Evolutionary conservation across 2,113 vertebrate species (phyloP).

Genomic region (Heterocephalus glaber): DNA sequence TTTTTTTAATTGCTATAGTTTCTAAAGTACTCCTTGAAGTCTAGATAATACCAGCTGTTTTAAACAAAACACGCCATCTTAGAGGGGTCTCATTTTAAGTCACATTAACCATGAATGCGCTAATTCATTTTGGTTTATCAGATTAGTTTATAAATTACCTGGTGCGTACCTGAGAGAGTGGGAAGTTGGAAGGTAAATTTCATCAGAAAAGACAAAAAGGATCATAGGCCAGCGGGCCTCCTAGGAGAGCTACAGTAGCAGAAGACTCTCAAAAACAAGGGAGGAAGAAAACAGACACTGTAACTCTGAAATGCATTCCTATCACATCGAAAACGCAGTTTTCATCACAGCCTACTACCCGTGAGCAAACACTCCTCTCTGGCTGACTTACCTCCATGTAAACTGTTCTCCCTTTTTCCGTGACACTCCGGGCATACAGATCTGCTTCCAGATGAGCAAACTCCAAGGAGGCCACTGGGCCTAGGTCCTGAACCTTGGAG

Average conservation of each 20-base stretch:
- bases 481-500: neutral
- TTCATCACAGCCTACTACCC: neutral
- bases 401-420: neutral
- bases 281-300: neutral
- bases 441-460: neutral
- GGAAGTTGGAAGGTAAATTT: neutral
- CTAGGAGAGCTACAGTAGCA: neutral
- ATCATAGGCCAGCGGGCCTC: neutral
- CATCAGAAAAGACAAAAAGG: neutral
- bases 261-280: neutral
- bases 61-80: conserved; percentile 45
- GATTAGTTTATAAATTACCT: conserved; percentile 52
- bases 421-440: neutral
- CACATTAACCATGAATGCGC: neutral
- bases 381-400: neutral
- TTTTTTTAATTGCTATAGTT: conserved; percentile 40
- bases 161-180: neutral
- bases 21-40: conserved; percentile 39
- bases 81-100: neutral
- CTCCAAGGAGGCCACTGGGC: neutral
- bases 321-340: neutral
- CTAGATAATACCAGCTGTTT: conserved; percentile 15
- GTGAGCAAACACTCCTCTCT: neutral
- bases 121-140: conserved; percentile 44
- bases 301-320: neutral